Conservation (phyloP, 2,888 invertebrate genomes). For the Mythimna lalbum region DNA sequence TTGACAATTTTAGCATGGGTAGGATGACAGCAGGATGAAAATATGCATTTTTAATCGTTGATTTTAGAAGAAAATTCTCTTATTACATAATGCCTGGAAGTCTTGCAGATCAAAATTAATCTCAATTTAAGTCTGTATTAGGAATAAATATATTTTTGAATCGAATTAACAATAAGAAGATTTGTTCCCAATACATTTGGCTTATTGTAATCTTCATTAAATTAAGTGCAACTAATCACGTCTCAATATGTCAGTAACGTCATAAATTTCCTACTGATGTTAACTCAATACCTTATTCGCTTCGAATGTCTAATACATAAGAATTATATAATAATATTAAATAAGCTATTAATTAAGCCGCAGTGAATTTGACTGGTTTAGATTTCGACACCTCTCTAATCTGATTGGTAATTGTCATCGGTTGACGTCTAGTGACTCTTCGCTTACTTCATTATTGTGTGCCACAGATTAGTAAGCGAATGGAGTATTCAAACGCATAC, state of each 20-base stretch:
- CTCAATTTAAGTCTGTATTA: slow-evolving; percentile 7
- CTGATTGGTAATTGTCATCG: slow-evolving; percentile 72
- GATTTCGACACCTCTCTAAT: slow-evolving; percentile 71
- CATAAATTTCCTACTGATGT: slow-evolving; percentile 32
- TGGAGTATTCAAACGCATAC: slow-evolving; percentile 18
- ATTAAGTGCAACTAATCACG: slow-evolving; percentile 40
- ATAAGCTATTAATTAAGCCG: slow-evolving; percentile 60
- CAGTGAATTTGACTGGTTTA: slow-evolving; percentile 50
- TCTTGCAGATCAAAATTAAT: neutral
- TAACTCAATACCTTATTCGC: slow-evolving; percentile 38
- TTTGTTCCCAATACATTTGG: slow-evolving; percentile 32
- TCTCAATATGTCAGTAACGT: slow-evolving; percentile 22
- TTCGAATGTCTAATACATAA: slow-evolving; percentile 23
- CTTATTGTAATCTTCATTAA: slow-evolving; percentile 42
- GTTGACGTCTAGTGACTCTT: slow-evolving; percentile 65
- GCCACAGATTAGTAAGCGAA: slow-evolving; percentile 36
- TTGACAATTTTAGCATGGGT: no score
- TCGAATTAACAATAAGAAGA: slow-evolving; percentile 20
- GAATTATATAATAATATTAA: slow-evolving; percentile 48
- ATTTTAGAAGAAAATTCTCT: neutral
- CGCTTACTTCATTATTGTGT: slow-evolving; percentile 72
- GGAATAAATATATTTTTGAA: neutral
- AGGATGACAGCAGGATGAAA: no score
- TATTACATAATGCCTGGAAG: neutral
- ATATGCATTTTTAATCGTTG: neutral